Evolutionary conservation across 2,113 vertebrate genomes (phyloP).

Genomic region (Atractosteus spatula): DNA sequence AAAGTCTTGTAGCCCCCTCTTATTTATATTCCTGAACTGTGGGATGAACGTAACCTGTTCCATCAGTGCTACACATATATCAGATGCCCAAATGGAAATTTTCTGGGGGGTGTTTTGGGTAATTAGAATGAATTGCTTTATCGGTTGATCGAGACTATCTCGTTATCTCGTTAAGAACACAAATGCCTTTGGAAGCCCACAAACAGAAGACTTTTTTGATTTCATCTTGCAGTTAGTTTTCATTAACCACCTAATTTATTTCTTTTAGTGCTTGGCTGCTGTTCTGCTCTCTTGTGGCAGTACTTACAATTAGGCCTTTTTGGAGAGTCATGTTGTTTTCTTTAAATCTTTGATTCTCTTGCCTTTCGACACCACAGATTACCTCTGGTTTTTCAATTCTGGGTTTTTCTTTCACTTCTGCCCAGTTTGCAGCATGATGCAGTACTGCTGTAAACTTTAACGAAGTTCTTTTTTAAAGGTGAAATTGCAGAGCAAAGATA

Average conservation of each 20-base stretch:
- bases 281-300: constrained; percentile 20
- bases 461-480: too few relatives aligned
- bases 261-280: constrained; percentile 31
- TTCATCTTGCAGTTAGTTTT: constrained; percentile 31
- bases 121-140: constrained; percentile 4
- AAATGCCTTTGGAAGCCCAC: constrained; percentile 17
- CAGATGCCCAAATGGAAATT: too few relatives aligned
- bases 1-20: too few relatives aligned
- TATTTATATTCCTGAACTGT: too few relatives aligned
- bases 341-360: constrained; percentile 18
- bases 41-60: too few relatives aligned
- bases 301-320: constrained; percentile 27
- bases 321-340: constrained; percentile 10
- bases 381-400: constrained; percentile 6
- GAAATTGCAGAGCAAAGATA: too few relatives aligned
- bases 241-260: constrained; percentile 39
- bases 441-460: too few relatives aligned
- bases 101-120: not conserved
- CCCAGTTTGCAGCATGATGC: too few relatives aligned
- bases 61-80: too few relatives aligned
- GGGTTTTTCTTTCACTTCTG: too few relatives aligned
- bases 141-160: not conserved
- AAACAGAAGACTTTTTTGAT: constrained; percentile 23
- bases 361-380: not conserved
- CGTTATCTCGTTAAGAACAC: not conserved